Percentiles rank a stretch among this genome's conserved stretches.
phyloP scores from a whole-genome alignment of 1,140 invertebrate genomes.

The Brevipalpus yothersi region DNA sequence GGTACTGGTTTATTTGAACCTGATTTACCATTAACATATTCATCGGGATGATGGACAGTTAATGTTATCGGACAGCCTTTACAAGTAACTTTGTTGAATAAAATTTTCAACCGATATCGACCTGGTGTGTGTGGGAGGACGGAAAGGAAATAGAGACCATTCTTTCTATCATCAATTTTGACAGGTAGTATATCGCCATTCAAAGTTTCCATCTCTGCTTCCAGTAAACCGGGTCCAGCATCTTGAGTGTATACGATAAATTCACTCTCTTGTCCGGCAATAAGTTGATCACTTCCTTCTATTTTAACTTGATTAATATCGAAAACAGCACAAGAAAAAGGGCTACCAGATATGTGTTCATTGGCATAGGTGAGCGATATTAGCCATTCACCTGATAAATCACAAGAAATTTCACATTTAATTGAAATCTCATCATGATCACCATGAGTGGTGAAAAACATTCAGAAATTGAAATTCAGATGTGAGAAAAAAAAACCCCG shows the following conservation, averaged over 20 bases:
- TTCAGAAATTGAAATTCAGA: too few species aligned
- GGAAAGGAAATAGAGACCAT: constrained; percentile 55
- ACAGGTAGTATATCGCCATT: constrained; percentile 42
- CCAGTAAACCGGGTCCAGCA: constrained; percentile 60
- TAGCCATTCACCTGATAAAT: constrained; percentile 44
- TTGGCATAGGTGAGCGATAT: constrained; percentile 85
- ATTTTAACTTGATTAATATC: constrained; percentile 71
- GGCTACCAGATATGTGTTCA: constrained; percentile 81
- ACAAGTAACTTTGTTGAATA: constrained; percentile 87
- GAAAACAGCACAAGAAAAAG: constrained; percentile 89
- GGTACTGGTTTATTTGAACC: too few species aligned
- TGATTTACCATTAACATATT: too few species aligned
- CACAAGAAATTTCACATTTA: too few species aligned
- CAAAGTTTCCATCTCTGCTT: constrained; percentile 51
- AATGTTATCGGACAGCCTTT: constrained; percentile 31
- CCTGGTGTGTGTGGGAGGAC: constrained; percentile 69
- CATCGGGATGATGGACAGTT: background rate
- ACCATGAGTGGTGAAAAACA: too few species aligned
- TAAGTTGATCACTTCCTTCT: constrained; percentile 41
- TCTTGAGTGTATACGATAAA: constrained; percentile 58
- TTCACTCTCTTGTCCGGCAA: constrained; percentile 44
- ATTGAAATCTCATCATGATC: constrained; percentile 11
- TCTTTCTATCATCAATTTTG: constrained; percentile 50
- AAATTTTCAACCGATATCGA: constrained; percentile 74
- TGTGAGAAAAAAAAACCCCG: too few species aligned